Conservation (phyloP, 2,888 invertebrate genomes). For the Branchipolynoe longqiensis region DNA sequence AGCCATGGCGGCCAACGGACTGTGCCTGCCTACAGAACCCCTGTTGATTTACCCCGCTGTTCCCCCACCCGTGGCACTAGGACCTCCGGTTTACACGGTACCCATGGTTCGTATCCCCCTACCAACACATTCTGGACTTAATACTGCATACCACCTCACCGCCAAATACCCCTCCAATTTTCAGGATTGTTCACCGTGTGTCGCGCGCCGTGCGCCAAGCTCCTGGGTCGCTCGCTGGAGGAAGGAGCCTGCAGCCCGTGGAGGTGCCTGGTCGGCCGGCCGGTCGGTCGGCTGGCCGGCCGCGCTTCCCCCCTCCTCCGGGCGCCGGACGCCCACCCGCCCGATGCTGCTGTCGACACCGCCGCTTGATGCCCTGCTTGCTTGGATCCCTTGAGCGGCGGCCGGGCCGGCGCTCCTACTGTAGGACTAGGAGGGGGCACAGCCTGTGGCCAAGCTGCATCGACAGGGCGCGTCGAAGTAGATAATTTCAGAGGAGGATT, state of each 20-base stretch:
- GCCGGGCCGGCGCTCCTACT: no score
- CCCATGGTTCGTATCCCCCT: constrained; percentile 50
- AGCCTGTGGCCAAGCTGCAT: no score
- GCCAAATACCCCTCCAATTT: not conserved
- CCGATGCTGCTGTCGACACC: constrained; percentile 10
- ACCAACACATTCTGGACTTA: constrained; percentile 11
- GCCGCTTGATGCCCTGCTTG: constrained; percentile 13
- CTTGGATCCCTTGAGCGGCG: no score
- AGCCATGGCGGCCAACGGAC: constrained; percentile 59
- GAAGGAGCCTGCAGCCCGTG: not conserved
- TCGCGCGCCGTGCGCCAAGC: no score
- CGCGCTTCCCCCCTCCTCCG: no score
- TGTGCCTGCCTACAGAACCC: constrained; percentile 59
- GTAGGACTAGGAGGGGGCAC: no score
- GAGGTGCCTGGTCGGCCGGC: not conserved
- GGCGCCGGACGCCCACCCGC: not conserved
- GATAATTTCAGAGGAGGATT: no score
- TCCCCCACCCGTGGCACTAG: constrained; percentile 49
- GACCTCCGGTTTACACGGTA: constrained; percentile 50
- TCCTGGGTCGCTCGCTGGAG: no score
- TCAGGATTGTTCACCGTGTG: constrained; percentile 10
- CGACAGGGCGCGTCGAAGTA: no score
- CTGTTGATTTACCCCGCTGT: constrained; percentile 59
- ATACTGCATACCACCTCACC: not conserved
- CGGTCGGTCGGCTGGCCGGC: no score